These are phyloP conservation scores for Poeciliopsis paucimaculata DNA, from an alignment of 2,797 vertebrate species.

Conservation along the genomic window DNA sequence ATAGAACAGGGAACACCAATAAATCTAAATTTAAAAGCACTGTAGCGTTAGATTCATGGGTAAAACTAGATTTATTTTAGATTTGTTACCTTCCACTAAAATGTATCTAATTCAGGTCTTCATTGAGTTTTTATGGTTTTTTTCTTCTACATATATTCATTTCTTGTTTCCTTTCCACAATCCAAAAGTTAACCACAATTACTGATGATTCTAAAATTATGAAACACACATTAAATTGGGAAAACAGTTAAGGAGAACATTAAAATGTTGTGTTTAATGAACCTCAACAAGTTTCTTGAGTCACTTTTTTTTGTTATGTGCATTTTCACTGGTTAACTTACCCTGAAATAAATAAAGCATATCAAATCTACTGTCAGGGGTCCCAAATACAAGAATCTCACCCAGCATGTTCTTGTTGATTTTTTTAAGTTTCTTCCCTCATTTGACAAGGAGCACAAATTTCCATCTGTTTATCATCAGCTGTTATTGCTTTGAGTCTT, in stretches of 20 bases:
- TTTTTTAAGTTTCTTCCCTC: not conserved
- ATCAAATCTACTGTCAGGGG: not conserved
- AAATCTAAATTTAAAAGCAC: too few relatives aligned
- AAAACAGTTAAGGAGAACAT: not conserved
- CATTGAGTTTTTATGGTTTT: not conserved
- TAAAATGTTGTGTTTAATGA: not conserved
- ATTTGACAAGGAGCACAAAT: not conserved
- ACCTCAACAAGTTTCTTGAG: not conserved
- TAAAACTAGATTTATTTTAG: not conserved
- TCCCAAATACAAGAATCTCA: not conserved
- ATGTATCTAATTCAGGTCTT: not conserved
- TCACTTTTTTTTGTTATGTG: not conserved
- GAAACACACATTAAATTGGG: not conserved
- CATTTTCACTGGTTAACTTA: not conserved
- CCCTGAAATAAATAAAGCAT: not conserved
- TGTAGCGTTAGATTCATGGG: too few relatives aligned
- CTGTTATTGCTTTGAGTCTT: not conserved
- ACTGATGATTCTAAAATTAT: not conserved
- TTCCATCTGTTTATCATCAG: not conserved
- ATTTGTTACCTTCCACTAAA: not conserved
- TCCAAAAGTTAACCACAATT: not conserved
- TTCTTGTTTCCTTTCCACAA: not conserved
- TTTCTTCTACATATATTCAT: not conserved
- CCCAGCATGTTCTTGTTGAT: not conserved
- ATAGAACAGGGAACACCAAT: not conserved